Base-by-base conservation (phyloP, 2,113 vertebrate genomes). In the Lanius ludovicianus region DNA sequence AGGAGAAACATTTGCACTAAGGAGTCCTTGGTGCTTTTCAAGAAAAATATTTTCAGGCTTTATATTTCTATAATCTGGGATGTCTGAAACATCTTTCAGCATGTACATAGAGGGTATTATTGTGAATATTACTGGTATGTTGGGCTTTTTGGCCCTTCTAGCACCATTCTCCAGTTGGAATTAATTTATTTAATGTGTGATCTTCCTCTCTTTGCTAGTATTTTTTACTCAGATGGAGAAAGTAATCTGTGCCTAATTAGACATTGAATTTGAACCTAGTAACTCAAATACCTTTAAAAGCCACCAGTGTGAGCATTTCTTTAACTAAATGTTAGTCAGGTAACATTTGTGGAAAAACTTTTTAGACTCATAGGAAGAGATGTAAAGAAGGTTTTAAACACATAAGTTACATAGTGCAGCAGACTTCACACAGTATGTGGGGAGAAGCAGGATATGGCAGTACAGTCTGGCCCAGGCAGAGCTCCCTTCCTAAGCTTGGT, bases 41-140 rank as follows among this genome's bases (percentile, higher is more conserved):
- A 64, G 13, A 80, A 17, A 88, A 93, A 56, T 92, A 50, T 75
- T 93, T 92, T 93, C 84, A 88, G 70, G 56, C 33, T 94, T 81
- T 92, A 20, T 76, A 87, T 77, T 95, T 28, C 42, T 62, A 18
- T 69, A 42, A 76, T 75, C 28, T 84, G 7, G 70, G 64, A 33
- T 73, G 23, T 49, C 77, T 76, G 18, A 31, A 84, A 57, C 21
- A 24, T 27, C 22, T 87, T 94, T 93, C 42, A 69, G 50, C 14
- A 65, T 2, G 2, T 55, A 21, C 18, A 73, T 49, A 27, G 24
- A 65, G 35, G 39, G 17, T 62, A 31, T 12, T 74, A 18, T 12
- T 85, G 25, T 53, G 82, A 69, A 67, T 59, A 10, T 81, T 63
- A 74, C 42, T 9, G 11, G 5, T 44, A 25, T 23, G 1, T 31